A percentile compares a stretch with the other conserved stretches of the same genome.
These are phyloP conservation scores for Tenthredo distinguenda DNA, from an alignment of 2,888 invertebrate genomes.

Conservation along the genomic window DNA sequence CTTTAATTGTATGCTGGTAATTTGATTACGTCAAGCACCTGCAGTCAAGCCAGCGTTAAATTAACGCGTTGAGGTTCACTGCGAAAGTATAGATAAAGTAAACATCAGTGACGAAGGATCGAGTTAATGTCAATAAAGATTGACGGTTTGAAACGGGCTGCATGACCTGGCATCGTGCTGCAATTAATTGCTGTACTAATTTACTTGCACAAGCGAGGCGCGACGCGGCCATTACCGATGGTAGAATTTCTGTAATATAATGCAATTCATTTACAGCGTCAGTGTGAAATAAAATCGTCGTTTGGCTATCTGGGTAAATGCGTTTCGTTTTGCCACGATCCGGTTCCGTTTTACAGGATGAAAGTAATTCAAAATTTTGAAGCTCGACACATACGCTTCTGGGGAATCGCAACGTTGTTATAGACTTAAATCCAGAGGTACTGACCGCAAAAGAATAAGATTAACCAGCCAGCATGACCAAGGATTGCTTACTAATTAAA, in stretches of 20 bases:
- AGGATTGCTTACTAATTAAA: constrained; percentile 19
- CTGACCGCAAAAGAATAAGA: constrained; percentile 31
- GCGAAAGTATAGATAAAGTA: neutral
- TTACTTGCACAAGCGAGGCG: neutral
- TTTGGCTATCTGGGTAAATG: neutral
- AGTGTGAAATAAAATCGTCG: neutral
- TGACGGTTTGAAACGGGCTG: neutral
- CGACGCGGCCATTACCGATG: neutral
- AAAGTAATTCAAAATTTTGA: neutral
- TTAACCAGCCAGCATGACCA: constrained; percentile 21
- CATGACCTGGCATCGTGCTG: neutral
- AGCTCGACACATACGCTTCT: neutral
- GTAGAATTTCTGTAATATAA: neutral
- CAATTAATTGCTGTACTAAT: neutral
- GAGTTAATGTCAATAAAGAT: neutral
- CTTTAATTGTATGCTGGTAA: neutral
- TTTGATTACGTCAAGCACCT: neutral
- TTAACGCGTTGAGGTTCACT: neutral
- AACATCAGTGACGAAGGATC: neutral
- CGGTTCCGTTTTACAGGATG: neutral
- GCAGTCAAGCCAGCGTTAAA: neutral
- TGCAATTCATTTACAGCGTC: neutral
- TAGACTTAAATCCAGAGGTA: neutral
- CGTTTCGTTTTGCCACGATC: neutral
- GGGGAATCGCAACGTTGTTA: neutral